A percentile compares a stretch with the other conserved stretches of the same genome.
Conservation (phyloP, 2,113 vertebrate genomes). For the Chloropsis hardwickii region DNA sequence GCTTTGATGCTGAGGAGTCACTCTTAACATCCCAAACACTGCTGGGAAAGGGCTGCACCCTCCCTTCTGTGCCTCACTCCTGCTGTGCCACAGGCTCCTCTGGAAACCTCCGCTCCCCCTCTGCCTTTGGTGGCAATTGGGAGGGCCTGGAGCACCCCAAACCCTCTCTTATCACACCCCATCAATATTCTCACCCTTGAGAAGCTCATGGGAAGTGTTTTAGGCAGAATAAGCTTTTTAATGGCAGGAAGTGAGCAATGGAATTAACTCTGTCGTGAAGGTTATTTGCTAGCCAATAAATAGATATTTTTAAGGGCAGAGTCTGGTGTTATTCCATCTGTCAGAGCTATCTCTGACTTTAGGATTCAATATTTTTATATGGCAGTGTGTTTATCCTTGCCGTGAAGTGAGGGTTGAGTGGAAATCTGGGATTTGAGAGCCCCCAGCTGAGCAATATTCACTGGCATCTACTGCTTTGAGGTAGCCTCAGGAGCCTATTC, state of each 20-base stretch:
- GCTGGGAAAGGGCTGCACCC: background rate
- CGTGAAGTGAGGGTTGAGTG: background rate
- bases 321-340: background rate
- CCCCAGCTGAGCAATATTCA: background rate
- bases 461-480: background rate
- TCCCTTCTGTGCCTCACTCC: background rate
- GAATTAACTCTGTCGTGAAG: background rate
- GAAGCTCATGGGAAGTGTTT: background rate
- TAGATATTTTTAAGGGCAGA: background rate
- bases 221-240: background rate
- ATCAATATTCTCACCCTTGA: background rate
- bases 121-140: background rate
- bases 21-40: background rate
- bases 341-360: background rate
- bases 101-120: background rate
- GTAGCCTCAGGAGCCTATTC: background rate
- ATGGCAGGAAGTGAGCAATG: background rate
- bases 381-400: background rate
- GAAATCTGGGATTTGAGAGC: background rate
- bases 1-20: slow-evolving; percentile 46
- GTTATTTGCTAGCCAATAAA: background rate
- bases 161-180: background rate
- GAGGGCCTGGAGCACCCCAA: background rate
- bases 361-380: background rate
- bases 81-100: background rate